Conservation (phyloP, 1,140 invertebrate genomes). For the Thaumatotibia leucotreta region DNA sequence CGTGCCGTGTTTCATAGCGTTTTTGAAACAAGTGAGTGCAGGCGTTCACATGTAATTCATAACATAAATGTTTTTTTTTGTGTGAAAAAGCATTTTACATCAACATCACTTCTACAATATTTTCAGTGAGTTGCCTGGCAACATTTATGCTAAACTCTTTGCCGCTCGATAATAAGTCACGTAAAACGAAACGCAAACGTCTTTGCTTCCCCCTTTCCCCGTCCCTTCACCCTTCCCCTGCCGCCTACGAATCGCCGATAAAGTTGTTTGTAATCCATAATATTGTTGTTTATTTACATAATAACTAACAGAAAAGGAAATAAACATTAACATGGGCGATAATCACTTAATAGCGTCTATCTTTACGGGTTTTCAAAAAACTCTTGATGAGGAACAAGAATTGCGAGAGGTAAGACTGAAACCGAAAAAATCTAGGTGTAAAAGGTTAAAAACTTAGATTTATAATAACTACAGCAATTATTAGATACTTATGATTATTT, state of each 20-base stretch:
- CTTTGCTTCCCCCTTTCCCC: neutral
- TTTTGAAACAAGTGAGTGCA: no score
- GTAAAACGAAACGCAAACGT: slow-evolving; percentile 1
- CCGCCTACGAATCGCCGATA: neutral
- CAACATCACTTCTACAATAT: no score
- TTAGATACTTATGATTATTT: neutral
- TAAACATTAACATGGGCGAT: slow-evolving; percentile 34
- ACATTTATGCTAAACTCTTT: neutral
- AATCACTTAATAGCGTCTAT: slow-evolving; percentile 47
- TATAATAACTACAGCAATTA: neutral
- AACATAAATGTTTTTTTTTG: no score
- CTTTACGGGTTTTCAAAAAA: slow-evolving; percentile 58
- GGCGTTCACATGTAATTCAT: no score
- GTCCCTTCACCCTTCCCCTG: neutral
- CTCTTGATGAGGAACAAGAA: slow-evolving; percentile 56
- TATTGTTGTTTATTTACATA: slow-evolving; percentile 6
- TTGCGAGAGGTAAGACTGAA: slow-evolving; percentile 47
- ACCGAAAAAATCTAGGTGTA: neutral
- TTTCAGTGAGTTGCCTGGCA: neutral
- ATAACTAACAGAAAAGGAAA: neutral
- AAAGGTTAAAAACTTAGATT: neutral
- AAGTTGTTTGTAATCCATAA: neutral
- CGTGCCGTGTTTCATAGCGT: no score
- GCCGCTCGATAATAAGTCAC: neutral
- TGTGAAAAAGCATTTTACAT: no score